Conservation (phyloP, 2,797 vertebrate genomes). For the Semaprochilodus insignis region DNA sequence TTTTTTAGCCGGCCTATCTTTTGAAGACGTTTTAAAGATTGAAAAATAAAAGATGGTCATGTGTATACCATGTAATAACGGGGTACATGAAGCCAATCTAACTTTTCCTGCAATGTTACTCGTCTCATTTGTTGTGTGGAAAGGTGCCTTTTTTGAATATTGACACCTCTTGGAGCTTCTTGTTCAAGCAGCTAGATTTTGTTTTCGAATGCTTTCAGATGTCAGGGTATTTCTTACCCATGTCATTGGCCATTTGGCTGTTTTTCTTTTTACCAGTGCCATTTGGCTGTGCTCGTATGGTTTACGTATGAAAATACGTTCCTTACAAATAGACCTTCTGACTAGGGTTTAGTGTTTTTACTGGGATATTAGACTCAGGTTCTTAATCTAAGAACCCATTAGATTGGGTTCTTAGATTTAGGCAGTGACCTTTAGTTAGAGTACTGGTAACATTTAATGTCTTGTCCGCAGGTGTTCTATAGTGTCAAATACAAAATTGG, state of each 20-base stretch:
- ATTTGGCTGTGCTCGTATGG: no score
- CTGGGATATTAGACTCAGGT: not conserved
- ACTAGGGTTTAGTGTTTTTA: not conserved
- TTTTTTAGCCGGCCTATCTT: slow-evolving; percentile 40
- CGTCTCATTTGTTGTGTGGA: slow-evolving; percentile 69
- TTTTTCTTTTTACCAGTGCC: no score
- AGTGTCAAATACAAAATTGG: not conserved
- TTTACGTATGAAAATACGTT: no score
- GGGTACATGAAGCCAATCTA: slow-evolving; percentile 78
- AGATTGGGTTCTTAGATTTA: not conserved
- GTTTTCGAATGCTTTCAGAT: not conserved
- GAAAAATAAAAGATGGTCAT: slow-evolving; percentile 72
- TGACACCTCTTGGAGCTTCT: no score
- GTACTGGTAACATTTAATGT: not conserved
- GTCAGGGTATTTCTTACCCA: not conserved
- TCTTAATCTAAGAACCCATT: no score
- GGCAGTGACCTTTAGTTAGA: not conserved
- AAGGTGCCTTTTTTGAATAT: not conserved
- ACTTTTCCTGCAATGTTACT: slow-evolving; percentile 68
- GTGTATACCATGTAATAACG: slow-evolving; percentile 76
- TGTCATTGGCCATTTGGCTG: no score
- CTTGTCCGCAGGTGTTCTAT: slow-evolving; percentile 21
- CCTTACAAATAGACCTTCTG: no score
- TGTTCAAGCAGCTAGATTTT: no score
- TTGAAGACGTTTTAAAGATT: slow-evolving; percentile 68